Percentiles rank a stretch among this genome's conserved stretches.
Evolutionary conservation across 2,888 invertebrate species (phyloP).

Genomic region (Xanthia icteritia): DNA sequence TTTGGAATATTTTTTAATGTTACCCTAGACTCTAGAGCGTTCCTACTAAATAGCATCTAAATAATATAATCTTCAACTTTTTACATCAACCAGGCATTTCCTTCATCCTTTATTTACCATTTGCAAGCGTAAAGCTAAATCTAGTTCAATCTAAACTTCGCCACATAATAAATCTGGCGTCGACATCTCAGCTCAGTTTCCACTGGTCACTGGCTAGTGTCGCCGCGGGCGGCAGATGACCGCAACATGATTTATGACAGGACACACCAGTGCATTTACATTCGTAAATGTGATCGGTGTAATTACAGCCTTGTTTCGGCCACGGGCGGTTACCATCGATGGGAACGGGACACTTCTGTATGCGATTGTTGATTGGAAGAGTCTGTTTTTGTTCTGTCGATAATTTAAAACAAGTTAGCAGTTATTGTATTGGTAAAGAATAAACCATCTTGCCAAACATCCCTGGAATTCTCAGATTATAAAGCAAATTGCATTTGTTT

Average conservation of each 20-base stretch:
- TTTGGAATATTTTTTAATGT: too few relatives aligned
- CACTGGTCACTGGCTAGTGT: slow-evolving; percentile 57
- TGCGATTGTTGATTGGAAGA: slow-evolving; percentile 64
- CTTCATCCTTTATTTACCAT: not conserved
- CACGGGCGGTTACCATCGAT: slow-evolving; percentile 75
- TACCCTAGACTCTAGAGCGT: too few relatives aligned
- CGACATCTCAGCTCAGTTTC: slow-evolving; percentile 49
- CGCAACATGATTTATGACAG: slow-evolving; percentile 87
- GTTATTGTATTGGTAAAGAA: not conserved
- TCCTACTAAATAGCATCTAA: not conserved
- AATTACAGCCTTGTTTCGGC: slow-evolving; percentile 86
- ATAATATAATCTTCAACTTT: not conserved
- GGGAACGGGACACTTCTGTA: slow-evolving; percentile 77
- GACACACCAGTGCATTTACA: slow-evolving; percentile 83
- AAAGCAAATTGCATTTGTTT: too few relatives aligned
- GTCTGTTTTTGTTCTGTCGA: slow-evolving; percentile 7
- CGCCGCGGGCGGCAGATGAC: slow-evolving; percentile 86
- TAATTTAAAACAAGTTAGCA: not conserved
- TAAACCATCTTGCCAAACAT: not conserved
- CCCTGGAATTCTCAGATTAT: not conserved
- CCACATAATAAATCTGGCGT: slow-evolving; percentile 19
- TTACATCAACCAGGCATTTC: not conserved
- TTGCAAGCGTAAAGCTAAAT: not conserved
- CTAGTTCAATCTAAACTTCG: not conserved
- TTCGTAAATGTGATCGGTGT: slow-evolving; percentile 88